Base-by-base conservation (phyloP, 2,113 vertebrate genomes). In the Oreochromis tanganicae region DNA sequence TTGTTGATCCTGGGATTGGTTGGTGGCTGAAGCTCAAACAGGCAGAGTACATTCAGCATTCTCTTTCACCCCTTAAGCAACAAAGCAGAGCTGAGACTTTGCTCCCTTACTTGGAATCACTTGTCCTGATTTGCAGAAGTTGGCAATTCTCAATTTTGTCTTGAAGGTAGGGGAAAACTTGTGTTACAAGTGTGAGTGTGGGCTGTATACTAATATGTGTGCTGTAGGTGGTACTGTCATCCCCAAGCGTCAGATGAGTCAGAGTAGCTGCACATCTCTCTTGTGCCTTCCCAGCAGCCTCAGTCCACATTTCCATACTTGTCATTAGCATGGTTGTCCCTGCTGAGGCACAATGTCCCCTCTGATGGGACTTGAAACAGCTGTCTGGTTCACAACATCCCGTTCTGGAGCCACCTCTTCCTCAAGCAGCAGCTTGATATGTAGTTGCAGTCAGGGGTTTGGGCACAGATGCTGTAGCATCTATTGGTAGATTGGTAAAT, bases 31-130 rank as follows among this genome's bases (percentile, higher is more conserved):
- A 41, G 7, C 36, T 68, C 63, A 1, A 41, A 41, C 34, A 68
- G 34, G 1, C 1, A 1, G 34, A 68, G 36, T 21, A 0, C 63
- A 68, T 21, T 68, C 19, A 41, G 0, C 11, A 68, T 41, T 4
- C 63, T 41, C 0, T 16, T 24, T 21, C 63, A 13, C 63, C 4
- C 10, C 19, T 41, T 13, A 68, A 8, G 34, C 36, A 21, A 68
- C 63, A 41, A 14, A 68, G 6, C 63, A 68, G 63, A 41, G 10
- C 34, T 41, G 36, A 68, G 34, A 41, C 63, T 68, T 68, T 0
- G 16, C 63, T 41, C 36, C 63, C n/a, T 41, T 21, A 68, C 63
- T 11, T 24, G 0, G 1, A 11, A 13, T 66, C 61, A 38, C 34
- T 38, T 66, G 19, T 66, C 61, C n/a, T 38, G 19, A 66, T 66